These are phyloP conservation scores for Sphinx pinastri DNA, from an alignment of 2,888 invertebrate genomes.

Conservation along the genomic window DNA sequence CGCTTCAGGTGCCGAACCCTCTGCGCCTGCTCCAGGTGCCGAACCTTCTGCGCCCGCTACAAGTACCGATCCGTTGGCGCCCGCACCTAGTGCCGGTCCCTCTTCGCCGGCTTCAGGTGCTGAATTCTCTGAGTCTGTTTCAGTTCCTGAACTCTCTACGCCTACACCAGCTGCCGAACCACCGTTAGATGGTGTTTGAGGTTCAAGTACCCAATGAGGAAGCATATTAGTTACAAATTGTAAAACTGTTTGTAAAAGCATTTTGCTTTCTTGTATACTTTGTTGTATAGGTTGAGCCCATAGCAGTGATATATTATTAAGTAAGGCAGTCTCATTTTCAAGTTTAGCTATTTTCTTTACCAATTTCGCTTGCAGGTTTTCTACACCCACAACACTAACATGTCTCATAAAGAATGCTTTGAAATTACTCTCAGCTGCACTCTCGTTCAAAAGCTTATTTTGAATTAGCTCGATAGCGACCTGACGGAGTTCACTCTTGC, in stretches of 20 bases:
- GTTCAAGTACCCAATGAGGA: conserved; percentile 60
- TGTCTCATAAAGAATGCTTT: conserved; percentile 60
- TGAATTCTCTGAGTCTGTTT: too few relatives aligned
- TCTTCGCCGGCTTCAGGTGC: too few relatives aligned
- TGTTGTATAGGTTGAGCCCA: conserved; percentile 59
- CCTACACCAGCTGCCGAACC: neutral
- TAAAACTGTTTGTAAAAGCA: conserved; percentile 59
- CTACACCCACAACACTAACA: conserved; percentile 60
- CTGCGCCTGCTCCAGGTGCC: too few relatives aligned
- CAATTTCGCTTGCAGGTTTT: conserved; percentile 58
- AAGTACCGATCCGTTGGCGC: too few relatives aligned
- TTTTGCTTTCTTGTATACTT: conserved; percentile 61
- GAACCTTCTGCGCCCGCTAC: too few relatives aligned
- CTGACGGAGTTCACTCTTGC: conserved; percentile 65
- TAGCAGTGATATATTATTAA: conserved; percentile 59
- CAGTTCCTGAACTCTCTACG: neutral
- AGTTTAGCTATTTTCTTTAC: conserved; percentile 66
- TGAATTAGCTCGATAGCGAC: conserved; percentile 66
- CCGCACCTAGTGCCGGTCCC: too few relatives aligned
- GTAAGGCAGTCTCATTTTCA: conserved; percentile 62
- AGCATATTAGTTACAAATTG: conserved; percentile 64
- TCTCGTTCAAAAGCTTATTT: conserved; percentile 56
- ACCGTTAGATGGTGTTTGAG: conserved; percentile 28
- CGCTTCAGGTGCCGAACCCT: too few relatives aligned
- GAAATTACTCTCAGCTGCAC: conserved; percentile 52